Evolutionary conservation across 1,140 invertebrate genomes (phyloP).

Genomic region (Macrosteles quadrilineatus): DNA sequence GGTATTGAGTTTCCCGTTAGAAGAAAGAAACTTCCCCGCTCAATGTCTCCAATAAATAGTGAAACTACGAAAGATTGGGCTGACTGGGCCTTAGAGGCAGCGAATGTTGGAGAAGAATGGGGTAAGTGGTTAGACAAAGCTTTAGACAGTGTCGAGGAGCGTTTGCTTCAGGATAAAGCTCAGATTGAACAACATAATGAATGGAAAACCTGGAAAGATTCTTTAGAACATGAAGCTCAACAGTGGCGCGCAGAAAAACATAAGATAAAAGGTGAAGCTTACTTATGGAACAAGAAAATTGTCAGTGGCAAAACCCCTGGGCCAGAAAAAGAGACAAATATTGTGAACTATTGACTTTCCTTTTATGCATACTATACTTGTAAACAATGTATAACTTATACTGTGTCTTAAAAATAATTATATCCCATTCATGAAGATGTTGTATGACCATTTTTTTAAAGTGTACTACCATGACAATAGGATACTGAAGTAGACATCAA

Average conservation of each 20-base stretch:
- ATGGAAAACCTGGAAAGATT: conserved; percentile 5
- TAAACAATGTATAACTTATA: no score
- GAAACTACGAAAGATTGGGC: conserved; percentile 1
- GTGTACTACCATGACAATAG: no score
- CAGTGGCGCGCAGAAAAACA: background rate
- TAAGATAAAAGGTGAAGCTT: background rate
- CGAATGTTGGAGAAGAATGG: conserved; percentile 4
- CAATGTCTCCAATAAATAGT: conserved; percentile 1
- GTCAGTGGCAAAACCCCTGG: background rate
- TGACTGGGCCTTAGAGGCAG: background rate
- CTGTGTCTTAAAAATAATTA: no score
- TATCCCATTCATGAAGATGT: no score
- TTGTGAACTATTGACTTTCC: no score
- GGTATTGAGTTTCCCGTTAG: background rate
- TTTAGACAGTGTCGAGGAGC: background rate
- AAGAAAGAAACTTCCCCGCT: background rate
- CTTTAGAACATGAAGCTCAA: background rate
- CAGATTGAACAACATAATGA: background rate
- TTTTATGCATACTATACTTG: no score
- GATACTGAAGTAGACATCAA: no score
- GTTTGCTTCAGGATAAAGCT: background rate
- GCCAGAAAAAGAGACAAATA: no score
- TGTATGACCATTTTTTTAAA: no score
- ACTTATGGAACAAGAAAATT: conserved; percentile 7
- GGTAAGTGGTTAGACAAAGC: conserved; percentile 3